Evolutionary conservation across 2,888 invertebrate genomes (phyloP).

Genomic region (Elysia crispata): DNA sequence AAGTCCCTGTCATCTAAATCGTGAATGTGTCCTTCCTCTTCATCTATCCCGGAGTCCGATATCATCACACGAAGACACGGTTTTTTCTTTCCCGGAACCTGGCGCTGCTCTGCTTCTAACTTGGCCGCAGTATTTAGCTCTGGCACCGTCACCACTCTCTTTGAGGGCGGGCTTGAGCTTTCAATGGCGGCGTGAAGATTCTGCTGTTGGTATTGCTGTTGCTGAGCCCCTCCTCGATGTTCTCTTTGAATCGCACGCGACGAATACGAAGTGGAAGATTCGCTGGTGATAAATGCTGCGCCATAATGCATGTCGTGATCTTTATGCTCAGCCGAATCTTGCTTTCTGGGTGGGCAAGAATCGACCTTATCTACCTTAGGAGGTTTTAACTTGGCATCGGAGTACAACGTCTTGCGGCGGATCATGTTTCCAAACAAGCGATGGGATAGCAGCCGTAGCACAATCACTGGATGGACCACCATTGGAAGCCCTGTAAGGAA

Average conservation of each 20-base stretch:
- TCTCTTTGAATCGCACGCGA: conserved; percentile 46
- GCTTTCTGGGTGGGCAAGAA: conserved; percentile 65
- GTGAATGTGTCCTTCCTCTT: conserved; percentile 39
- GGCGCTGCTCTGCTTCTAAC: neutral
- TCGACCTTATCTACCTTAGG: conserved; percentile 65
- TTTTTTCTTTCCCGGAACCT: conserved; percentile 34
- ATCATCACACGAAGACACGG: conserved; percentile 43
- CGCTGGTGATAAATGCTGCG: neutral
- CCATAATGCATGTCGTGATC: neutral
- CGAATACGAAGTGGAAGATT: neutral
- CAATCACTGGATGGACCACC: conserved; percentile 80
- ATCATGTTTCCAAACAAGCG: conserved; percentile 80
- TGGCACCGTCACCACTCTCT: neutral
- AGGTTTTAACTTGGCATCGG: conserved; percentile 59
- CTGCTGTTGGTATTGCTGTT: conserved; percentile 6
- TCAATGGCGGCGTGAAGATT: neutral
- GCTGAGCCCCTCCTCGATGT: conserved; percentile 39
- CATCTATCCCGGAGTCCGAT: conserved; percentile 45
- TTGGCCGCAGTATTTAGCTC: neutral
- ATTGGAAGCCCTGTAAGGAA: conserved; percentile 78
- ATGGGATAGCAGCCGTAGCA: conserved; percentile 81
- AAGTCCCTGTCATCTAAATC: conserved; percentile 39
- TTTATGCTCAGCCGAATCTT: conserved; percentile 32
- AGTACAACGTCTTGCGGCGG: conserved; percentile 75
- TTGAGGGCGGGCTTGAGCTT: neutral